Evolutionary conservation across 2,888 invertebrate genomes (phyloP).

Genomic region (Andrena hattorfiana): DNA sequence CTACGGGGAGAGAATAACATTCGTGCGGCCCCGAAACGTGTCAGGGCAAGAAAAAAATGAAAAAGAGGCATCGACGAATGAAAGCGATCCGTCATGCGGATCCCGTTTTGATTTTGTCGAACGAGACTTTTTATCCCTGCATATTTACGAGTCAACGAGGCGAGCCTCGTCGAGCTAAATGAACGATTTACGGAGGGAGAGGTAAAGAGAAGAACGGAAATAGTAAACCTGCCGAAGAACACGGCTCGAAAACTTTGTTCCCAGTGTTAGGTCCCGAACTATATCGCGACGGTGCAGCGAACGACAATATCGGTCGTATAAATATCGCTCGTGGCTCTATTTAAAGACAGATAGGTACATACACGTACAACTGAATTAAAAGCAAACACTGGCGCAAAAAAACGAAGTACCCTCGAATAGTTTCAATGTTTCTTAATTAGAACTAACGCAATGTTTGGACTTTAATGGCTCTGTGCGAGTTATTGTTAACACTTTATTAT

Average conservation of each 20-base stretch:
- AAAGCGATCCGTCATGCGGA: slow-evolving; percentile 73
- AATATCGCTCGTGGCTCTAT: neutral
- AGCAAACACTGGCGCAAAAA: neutral
- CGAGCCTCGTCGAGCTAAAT: neutral
- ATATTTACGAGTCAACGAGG: slow-evolving; percentile 4
- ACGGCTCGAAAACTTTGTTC: slow-evolving; percentile 11
- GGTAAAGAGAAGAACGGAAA: neutral
- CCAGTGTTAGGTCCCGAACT: neutral
- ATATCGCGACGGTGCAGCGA: neutral
- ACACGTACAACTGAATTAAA: neutral
- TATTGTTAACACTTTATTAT: too few species aligned
- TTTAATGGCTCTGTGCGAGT: too few species aligned
- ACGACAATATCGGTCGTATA: neutral
- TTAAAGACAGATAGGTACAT: neutral
- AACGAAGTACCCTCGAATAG: neutral
- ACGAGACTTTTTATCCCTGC: slow-evolving; percentile 1
- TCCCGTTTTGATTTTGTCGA: slow-evolving; percentile 50
- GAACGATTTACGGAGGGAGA: neutral
- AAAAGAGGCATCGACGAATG: slow-evolving; percentile 61
- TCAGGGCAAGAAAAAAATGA: slow-evolving; percentile 26
- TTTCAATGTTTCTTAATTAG: too few species aligned
- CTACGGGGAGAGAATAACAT: slow-evolving; percentile 45
- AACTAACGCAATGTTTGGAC: too few species aligned
- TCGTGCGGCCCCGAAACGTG: slow-evolving; percentile 61
- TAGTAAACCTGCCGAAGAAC: slow-evolving; percentile 10